phyloP scores from a whole-genome alignment of 2,113 vertebrate species.

The Sphyrna mokarran region DNA sequence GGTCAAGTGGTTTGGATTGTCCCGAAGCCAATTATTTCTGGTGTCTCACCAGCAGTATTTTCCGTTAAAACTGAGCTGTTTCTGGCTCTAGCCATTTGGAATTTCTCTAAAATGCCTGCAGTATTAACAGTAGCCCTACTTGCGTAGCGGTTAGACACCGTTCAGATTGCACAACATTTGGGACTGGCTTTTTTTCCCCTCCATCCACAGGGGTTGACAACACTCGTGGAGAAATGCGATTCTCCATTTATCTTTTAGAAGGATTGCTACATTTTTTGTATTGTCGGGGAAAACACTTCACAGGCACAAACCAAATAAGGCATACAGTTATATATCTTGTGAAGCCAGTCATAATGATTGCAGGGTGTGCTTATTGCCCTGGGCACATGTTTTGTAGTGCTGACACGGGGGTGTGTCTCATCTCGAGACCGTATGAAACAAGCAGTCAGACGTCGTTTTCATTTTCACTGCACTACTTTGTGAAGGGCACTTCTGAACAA shows the following conservation, averaged over 20 bases:
- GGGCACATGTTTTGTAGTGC: not conserved
- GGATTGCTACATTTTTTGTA: not conserved
- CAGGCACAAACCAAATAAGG: not conserved
- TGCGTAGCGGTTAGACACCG: too few relatives aligned
- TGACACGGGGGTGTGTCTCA: not conserved
- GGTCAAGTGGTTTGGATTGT: not conserved
- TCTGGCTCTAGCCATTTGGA: not conserved
- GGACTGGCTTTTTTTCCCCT: not conserved
- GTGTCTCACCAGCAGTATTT: not conserved
- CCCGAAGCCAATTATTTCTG: not conserved
- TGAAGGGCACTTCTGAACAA: not conserved
- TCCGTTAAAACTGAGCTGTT: not conserved
- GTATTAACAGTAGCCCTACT: not conserved
- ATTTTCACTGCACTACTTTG: not conserved
- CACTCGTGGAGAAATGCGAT: not conserved
- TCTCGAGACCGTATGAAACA: not conserved
- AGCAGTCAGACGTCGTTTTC: not conserved
- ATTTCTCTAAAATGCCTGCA: not conserved
- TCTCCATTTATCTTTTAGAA: not conserved
- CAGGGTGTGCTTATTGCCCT: not conserved
- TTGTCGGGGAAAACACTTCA: not conserved
- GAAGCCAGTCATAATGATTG: not conserved
- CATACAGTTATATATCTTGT: not conserved
- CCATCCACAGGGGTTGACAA: not conserved
- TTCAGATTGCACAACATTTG: not conserved